Percentiles rank a stretch among this genome's conserved stretches.
Conservation (phyloP, 2,113 vertebrate genomes). For the Mus musculus region DNA sequence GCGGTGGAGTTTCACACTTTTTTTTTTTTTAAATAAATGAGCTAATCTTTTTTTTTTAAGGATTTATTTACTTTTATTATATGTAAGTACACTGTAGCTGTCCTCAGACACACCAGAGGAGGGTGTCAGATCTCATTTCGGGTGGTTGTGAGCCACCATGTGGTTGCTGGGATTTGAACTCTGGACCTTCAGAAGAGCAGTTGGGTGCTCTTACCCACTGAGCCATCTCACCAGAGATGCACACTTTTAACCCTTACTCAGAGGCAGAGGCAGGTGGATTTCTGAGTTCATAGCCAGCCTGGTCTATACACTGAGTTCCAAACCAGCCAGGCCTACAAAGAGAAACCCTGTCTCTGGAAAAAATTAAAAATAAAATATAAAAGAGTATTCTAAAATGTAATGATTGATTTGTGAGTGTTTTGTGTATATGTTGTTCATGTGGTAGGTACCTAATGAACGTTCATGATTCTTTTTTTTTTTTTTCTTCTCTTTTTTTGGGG, state of each 20-base stretch:
- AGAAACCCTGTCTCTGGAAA: neutral
- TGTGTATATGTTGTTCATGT: neutral
- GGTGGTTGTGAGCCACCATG: too few species aligned
- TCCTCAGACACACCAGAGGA: too few species aligned
- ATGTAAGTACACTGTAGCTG: too few species aligned
- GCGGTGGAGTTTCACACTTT: neutral
- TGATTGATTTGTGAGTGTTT: neutral
- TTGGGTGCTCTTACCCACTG: too few species aligned
- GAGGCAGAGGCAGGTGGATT: neutral
- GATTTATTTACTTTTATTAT: too few species aligned
- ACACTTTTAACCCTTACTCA: neutral
- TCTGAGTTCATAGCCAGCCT: neutral
- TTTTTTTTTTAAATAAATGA: too few species aligned
- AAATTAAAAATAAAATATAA: neutral
- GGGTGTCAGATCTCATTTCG: too few species aligned
- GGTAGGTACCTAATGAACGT: neutral
- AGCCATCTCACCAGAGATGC: neutral
- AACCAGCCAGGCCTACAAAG: neutral
- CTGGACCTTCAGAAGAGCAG: too few species aligned
- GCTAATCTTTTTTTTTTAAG: too few species aligned
- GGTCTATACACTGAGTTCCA: neutral
- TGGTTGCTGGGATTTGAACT: too few species aligned
- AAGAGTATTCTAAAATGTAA: neutral
- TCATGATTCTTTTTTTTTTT: neutral
- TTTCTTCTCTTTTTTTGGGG: too few species aligned